Percentiles rank a stretch among this genome's conserved stretches.
phyloP scores from a whole-genome alignment of 2,113 vertebrate species.

The Rhea pennata region DNA sequence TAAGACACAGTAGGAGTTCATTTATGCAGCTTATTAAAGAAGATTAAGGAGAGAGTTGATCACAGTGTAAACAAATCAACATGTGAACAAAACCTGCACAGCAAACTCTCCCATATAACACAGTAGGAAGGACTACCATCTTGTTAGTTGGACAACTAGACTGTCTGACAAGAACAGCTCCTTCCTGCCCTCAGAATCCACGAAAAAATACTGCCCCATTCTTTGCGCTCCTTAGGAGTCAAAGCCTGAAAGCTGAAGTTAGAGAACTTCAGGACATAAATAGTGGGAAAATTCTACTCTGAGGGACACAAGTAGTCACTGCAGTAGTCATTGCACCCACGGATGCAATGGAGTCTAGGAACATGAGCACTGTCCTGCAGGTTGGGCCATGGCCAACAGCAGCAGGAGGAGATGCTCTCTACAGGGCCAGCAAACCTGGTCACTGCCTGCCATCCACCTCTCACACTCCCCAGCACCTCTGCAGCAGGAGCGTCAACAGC shows the following conservation, averaged over 20 bases:
- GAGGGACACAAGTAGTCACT: not conserved
- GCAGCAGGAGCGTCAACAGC: not conserved
- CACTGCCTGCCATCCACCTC: not conserved
- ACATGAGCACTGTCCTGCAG: not conserved
- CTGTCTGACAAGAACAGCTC: not conserved
- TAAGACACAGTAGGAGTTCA: not conserved
- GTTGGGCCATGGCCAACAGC: not conserved
- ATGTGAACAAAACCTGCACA: not conserved
- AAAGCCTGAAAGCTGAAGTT: not conserved
- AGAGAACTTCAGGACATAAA: not conserved
- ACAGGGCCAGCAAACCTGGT: fast-evolving
- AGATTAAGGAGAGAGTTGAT: not conserved
- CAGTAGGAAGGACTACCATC: not conserved
- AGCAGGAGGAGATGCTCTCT: not conserved
- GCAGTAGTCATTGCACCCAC: not conserved
- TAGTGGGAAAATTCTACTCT: not conserved
- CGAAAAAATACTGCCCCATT: not conserved
- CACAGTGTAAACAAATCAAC: not conserved
- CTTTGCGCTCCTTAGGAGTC: not conserved
- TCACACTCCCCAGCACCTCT: not conserved
- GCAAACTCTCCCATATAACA: not conserved
- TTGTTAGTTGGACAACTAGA: fast-evolving
- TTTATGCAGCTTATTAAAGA: not conserved
- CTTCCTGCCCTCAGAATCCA: not conserved
- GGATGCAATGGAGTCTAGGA: not conserved